phyloP scores from a whole-genome alignment of 1,140 invertebrate species.

The Drosophila melanica region DNA sequence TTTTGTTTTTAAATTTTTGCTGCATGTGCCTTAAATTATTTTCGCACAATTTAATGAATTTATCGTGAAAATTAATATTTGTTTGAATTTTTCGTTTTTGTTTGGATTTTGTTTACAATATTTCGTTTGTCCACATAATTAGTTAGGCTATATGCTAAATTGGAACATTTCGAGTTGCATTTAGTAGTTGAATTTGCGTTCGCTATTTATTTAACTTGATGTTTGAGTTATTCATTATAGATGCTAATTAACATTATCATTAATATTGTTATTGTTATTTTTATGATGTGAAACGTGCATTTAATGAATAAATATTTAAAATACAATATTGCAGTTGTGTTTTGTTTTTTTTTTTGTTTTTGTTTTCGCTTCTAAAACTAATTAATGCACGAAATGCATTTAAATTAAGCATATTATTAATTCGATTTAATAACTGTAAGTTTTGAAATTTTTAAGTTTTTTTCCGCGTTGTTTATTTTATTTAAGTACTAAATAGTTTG shows the following conservation, averaged over 20 bases:
- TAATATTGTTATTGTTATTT: constrained; percentile 51
- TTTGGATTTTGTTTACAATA: constrained; percentile 27
- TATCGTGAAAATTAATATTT: constrained; percentile 60
- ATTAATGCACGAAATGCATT: constrained; percentile 42
- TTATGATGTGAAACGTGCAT: constrained; percentile 32
- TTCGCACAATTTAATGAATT: constrained; percentile 72
- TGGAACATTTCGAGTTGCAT: constrained; percentile 79
- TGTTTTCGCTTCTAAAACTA: constrained; percentile 44
- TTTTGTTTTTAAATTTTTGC: constrained; percentile 8
- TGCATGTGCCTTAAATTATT: constrained; percentile 64
- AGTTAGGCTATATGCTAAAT: constrained; percentile 73
- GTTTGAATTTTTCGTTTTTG: constrained; percentile 40
- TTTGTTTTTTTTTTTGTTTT: constrained; percentile 44
- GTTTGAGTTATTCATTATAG: constrained; percentile 66
- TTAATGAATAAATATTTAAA: constrained; percentile 82
- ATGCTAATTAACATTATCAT: constrained; percentile 63
- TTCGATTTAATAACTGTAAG: constrained; percentile 35
- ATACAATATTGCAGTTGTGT: constrained; percentile 77
- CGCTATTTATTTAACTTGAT: constrained; percentile 41
- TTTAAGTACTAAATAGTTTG: constrained; percentile 57
- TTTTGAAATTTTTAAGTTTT: constrained; percentile 13
- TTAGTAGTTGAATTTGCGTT: constrained; percentile 67
- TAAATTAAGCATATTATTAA: constrained; percentile 34
- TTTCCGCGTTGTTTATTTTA: background rate
- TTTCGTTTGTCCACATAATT: constrained; percentile 67